phyloP scores from a whole-genome alignment of 1,140 invertebrate genomes.

The Drosophila chauvacae region DNA sequence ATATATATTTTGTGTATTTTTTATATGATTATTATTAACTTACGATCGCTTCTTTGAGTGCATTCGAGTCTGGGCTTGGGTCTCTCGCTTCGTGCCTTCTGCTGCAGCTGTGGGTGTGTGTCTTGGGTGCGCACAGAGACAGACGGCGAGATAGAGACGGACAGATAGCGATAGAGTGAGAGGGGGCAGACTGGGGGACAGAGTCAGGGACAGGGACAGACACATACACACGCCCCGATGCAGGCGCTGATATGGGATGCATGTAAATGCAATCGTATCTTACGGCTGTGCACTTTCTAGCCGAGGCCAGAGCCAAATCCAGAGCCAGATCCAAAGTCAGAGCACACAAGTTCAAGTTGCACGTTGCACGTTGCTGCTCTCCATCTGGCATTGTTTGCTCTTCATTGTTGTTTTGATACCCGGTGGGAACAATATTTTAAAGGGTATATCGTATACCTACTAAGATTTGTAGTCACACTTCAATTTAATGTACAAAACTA shows the following conservation, averaged over 20 bases:
- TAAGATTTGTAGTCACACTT: no score
- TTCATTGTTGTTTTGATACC: conserved; percentile 57
- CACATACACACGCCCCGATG: conserved; percentile 71
- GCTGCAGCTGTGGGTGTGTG: conserved; percentile 71
- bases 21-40: no score
- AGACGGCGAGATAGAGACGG: conserved; percentile 20
- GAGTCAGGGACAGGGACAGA: conserved; percentile 7
- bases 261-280: conserved; percentile 83
- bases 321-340: conserved; percentile 40
- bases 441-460: neutral
- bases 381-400: conserved; percentile 63
- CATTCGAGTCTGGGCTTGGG: conserved; percentile 13
- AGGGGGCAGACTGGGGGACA: conserved; percentile 2
- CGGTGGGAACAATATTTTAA: neutral
- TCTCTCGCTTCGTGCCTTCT: conserved; percentile 36
- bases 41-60: conserved; percentile 8
- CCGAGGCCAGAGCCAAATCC: conserved; percentile 38
- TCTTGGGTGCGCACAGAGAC: conserved; percentile 59
- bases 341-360: conserved; percentile 76
- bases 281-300: conserved; percentile 83
- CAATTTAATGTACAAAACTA: no score
- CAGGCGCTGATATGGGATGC: conserved; percentile 80
- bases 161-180: conserved; percentile 26
- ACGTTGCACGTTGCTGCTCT: conserved; percentile 57
- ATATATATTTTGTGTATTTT: no score